Percentiles rank a stretch among this genome's conserved stretches.
Conservation (phyloP, 2,888 invertebrate species). For the Entomobrya multifasciata region DNA sequence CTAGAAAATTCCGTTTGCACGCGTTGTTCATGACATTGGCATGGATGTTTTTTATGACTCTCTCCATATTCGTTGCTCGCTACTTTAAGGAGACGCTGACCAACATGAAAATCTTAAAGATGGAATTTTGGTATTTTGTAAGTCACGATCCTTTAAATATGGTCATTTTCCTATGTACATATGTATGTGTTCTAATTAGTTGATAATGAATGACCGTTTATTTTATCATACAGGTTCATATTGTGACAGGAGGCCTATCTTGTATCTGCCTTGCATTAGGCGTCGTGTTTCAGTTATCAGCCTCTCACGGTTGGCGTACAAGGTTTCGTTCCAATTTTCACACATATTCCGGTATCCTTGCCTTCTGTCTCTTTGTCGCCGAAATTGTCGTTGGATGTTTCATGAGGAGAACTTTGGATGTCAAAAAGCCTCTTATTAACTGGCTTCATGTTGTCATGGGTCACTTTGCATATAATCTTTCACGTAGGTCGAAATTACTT, state of each 20-base stretch:
- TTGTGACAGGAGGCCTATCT: background rate
- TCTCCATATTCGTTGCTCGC: slow-evolving; percentile 57
- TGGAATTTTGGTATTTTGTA: slow-evolving; percentile 58
- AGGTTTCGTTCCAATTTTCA: slow-evolving; percentile 58
- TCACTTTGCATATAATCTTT: slow-evolving; percentile 28
- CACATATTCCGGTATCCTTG: slow-evolving; percentile 30
- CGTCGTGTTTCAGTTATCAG: background rate
- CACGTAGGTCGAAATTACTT: background rate
- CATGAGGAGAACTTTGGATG: background rate
- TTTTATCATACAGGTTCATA: slow-evolving; percentile 14
- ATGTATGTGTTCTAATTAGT: no score
- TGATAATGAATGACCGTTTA: no score
- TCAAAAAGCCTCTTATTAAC: background rate
- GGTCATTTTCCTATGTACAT: background rate
- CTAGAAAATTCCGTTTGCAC: slow-evolving; percentile 44
- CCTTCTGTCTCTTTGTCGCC: background rate
- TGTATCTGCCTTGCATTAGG: background rate
- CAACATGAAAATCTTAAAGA: slow-evolving; percentile 10
- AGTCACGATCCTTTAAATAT: background rate
- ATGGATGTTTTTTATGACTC: slow-evolving; percentile 58
- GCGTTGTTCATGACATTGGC: slow-evolving; percentile 58
- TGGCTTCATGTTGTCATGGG: slow-evolving; percentile 32
- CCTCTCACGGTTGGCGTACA: background rate
- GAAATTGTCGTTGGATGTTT: background rate
- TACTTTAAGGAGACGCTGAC: slow-evolving; percentile 70